These are phyloP conservation scores for Opisthograptis luteolata DNA, from an alignment of 2,888 invertebrate species.

Conservation along the genomic window DNA sequence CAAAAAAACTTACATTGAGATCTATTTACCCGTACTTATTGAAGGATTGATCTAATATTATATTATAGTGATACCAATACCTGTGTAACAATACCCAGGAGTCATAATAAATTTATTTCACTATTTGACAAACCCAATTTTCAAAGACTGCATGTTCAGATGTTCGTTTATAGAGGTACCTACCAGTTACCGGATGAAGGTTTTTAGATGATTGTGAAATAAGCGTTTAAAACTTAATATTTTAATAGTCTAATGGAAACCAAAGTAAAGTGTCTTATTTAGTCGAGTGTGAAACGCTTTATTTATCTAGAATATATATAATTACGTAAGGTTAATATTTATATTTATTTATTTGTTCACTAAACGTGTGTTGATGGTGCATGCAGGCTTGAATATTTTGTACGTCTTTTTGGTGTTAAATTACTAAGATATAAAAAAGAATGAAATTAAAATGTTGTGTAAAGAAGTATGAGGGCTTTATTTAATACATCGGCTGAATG, in stretches of 20 bases:
- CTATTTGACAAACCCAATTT: too few relatives aligned
- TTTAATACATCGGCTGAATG: too few relatives aligned
- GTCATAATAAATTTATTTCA: too few relatives aligned
- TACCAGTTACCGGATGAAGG: not conserved
- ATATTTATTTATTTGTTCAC: constrained; percentile 9
- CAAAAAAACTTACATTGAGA: too few relatives aligned
- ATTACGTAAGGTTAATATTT: constrained; percentile 1
- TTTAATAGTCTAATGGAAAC: constrained; percentile 71
- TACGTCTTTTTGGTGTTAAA: not conserved
- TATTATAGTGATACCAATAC: too few relatives aligned
- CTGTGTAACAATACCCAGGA: not conserved
- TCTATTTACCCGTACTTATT: too few relatives aligned
- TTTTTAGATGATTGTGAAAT: not conserved
- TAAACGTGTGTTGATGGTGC: not conserved
- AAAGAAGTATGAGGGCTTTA: too few relatives aligned
- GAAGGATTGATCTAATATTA: too few relatives aligned
- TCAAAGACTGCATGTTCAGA: too few relatives aligned
- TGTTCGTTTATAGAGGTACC: too few relatives aligned
- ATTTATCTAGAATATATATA: constrained; percentile 63
- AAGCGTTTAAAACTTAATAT: constrained; percentile 22
- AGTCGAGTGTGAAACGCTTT: constrained; percentile 83
- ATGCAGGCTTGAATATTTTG: not conserved
- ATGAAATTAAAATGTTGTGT: too few relatives aligned
- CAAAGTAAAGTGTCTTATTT: constrained; percentile 80
- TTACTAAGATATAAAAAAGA: not conserved